Evolutionary conservation across 2,888 invertebrate genomes (phyloP).

Genomic region (Ligdia adustata): DNA sequence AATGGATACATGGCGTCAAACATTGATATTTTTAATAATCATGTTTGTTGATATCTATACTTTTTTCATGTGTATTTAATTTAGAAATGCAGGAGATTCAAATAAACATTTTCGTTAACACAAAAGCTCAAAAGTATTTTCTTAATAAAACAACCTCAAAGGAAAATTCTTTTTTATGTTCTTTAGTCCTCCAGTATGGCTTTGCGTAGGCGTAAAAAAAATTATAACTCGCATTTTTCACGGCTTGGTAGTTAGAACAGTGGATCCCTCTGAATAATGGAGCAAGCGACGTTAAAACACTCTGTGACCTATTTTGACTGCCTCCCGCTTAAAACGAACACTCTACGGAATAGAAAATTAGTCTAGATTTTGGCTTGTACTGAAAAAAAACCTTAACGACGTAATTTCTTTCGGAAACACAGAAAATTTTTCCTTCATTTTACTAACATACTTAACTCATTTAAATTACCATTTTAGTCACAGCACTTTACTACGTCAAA

Average conservation of each 20-base stretch:
- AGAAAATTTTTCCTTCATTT: neutral
- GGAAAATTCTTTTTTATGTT: too few relatives aligned
- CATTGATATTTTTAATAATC: too few relatives aligned
- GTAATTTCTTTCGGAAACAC: neutral
- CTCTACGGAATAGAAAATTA: constrained; percentile 38
- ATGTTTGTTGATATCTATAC: too few relatives aligned
- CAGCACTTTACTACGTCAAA: neutral
- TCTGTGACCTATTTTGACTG: constrained; percentile 52
- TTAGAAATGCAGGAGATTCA: too few relatives aligned
- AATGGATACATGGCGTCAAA: too few relatives aligned
- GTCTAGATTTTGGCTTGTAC: constrained; percentile 17
- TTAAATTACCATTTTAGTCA: neutral
- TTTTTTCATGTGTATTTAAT: too few relatives aligned
- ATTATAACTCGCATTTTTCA: constrained; percentile 30
- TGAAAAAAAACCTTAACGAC: neutral
- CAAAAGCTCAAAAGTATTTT: too few relatives aligned
- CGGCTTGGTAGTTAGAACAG: constrained; percentile 33
- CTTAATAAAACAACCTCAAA: too few relatives aligned
- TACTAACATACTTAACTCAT: too few relatives aligned
- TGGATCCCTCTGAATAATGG: constrained; percentile 51
- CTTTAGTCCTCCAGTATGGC: neutral
- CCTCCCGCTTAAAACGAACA: constrained; percentile 39
- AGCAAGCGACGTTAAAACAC: constrained; percentile 44
- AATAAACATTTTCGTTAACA: too few relatives aligned
- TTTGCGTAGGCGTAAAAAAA: constrained; percentile 16